Base-by-base conservation (phyloP, 2,797 vertebrate genomes). In the Clarias laeviceps region DNA sequence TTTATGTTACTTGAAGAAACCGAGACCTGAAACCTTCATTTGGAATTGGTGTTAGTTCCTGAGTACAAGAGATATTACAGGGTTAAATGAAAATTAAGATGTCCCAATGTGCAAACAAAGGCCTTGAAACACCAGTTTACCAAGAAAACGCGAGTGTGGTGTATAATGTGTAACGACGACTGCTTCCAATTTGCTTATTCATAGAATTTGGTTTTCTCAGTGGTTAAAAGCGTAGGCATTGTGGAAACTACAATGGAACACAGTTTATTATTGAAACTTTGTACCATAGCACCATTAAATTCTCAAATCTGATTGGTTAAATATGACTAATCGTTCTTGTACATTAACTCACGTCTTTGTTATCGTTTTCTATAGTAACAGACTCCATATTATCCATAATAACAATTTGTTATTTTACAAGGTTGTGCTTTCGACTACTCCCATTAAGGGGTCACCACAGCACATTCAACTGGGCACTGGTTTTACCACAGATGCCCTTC, bases 221-320 rank as follows among this genome's bases (percentile, higher is more conserved):
- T 6, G 12, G 70, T 50, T 45, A 50, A 50, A n/a, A 73, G 4
- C 15, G 24, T n/a, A n/a, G 70, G 40, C 22, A 5, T 73, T 73
- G 4, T n/a, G 24, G 40, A 73, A 73, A 50, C 40, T 72, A n/a
- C 34, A 22, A 70, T n/a, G 8, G 20, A 22, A 37, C 34, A 4
- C 3, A 6, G 37, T n/a, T 73, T 8, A 54, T 27, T n/a, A 27
- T 17, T 73, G 40, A 73, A 72, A 4, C 40, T 24, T 40, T 32
- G 24, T 14, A n/a, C 12, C 40, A 6, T 22, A 8, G 40, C 6
- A 1, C 6, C 18, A 14, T 18, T 54, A 3, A 24, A 54, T 29
- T 54, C 72, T 74, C 72, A 54, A 27, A 73, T 54, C 22, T 15
- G 70, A 73, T 73, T 73, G 70, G 70, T 50, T 40, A 27, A 24